Conservation (phyloP, 2,888 invertebrate species). For the Idaea aversata region DNA sequence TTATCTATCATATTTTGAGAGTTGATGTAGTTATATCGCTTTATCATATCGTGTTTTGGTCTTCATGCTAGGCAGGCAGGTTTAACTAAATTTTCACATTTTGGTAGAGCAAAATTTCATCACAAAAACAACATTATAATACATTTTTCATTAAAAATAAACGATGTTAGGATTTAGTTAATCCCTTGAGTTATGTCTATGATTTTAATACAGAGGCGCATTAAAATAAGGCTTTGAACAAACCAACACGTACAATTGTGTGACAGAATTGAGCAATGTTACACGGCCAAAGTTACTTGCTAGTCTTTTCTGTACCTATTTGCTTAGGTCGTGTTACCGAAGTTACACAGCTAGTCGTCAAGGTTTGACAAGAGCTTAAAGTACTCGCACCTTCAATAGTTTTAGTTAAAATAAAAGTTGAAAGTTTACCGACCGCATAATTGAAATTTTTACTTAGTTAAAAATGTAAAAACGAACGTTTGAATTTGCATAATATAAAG, state of each 20-base stretch:
- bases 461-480: not conserved
- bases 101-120: not conserved
- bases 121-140: not conserved
- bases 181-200: not conserved
- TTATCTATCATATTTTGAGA: too few species aligned
- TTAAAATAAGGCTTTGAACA: not conserved
- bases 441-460: not conserved
- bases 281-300: too few species aligned
- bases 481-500: not conserved
- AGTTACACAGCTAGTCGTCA: not conserved
- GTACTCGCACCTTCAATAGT: not conserved
- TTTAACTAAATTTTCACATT: not conserved
- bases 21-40: too few species aligned
- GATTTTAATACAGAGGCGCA: not conserved
- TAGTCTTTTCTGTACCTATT: too few species aligned
- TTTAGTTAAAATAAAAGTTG: not conserved
- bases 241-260: not conserved
- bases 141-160: not conserved
- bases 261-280: too few species aligned
- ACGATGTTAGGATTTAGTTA: not conserved
- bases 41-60: too few species aligned
- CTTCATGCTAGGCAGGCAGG: too few species aligned
- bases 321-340: not conserved
- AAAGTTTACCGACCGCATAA: not conserved
- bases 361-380: not conserved